Base-by-base conservation (phyloP, 37 sponge, comb jelly and placozoan genomes). In the Mnemiopsis leidyi region DNA sequence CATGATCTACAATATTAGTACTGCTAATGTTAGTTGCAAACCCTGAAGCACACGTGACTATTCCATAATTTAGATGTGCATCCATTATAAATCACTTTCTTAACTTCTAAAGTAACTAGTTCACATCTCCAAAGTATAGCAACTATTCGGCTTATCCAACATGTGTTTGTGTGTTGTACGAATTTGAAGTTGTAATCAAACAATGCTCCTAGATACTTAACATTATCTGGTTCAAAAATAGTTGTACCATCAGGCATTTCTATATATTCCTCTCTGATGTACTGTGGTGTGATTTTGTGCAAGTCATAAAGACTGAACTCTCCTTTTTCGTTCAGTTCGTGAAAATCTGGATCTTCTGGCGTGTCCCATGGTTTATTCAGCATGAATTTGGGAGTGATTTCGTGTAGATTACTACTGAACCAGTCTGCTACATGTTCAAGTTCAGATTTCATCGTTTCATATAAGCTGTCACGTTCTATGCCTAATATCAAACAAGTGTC, bases 61-160 rank as follows among this genome's bases (percentile, higher is more conserved):
- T 77, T 0, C 79, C 79, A 77, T 77, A 77, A 32, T 77, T 77
- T 7, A 77, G 32, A 32, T 77, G 79, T 28, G 79, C 26, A 3
- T 31, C 32, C 79, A 32, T 77, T 26, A 32, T 77, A 77, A 77
- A 77, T 77, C 29, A 30, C 26, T 23, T 71, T 71, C 26, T 71
- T 3, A n/a, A 3, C 26, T 71, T 25, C 35, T 13, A 32, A 5
- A 23, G 25, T 71, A 25, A 71, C 24, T n/a, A n/a, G 73, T 18
- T 71, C 21, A 71, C 73, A 23, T 28, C 20, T 71, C 73, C 79
- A 77, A 34, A 77, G 32, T 16, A 77, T 77, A 31, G 36, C 79
- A 32, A 77, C 79, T 32, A 77, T 77, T 13, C 79, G 79, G 36
- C 32, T 77, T 34, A 77, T 77, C 32, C 33, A 34, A 32, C 32